Evolutionary conservation across 2,888 invertebrate species (phyloP), one percentile per base, ranked within the genome.

Genomic region (Orthosia incerta): DNA sequence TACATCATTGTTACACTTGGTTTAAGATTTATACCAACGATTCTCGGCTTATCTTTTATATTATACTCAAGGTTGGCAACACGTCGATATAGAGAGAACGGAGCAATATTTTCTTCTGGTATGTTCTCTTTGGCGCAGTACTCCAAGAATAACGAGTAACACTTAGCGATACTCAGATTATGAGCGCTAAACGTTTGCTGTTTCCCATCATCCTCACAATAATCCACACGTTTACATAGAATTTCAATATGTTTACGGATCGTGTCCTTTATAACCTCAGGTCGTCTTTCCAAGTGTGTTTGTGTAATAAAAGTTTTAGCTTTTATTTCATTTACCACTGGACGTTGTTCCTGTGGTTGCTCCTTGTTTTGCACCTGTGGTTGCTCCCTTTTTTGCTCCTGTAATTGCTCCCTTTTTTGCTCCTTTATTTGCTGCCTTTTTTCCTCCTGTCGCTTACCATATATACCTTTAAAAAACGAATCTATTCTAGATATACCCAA

Each of bases 211-310:
- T 23, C 13, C 12, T 60, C 46, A 45, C n/a, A n/a, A 12, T 18
- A 7, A 50, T 26, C 4, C 1, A 15, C 50, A 26, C 15, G 4
- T 26, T 45, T 1, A 46, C 12, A 51, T 61, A 74, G 16, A 1
- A 61, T 23, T 74, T 61, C 60, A 23, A 72, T 72, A 13, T 72
- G 60, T 39, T 74, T 74, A 13, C 72, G 74, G 7, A 72, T 31
- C 23, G 20, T n/a, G 45, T 73, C 53, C 55, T 48, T 74, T 9
- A 18, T 23, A 39, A 20, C 20, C n/a, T 72, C 46, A 12, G 62
- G 61, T 48, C 46, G 60, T 73, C n/a, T 74, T 9, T 53, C 26
- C 20, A 11, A 18, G 18, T 73, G 73, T 5, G 72, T 18, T 20
- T 73, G 73, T 5, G 74, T n/a, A 31, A 13, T 13, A 12, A 7